Conservation (phyloP, 2,797 vertebrate species). For the Acanthurus leucopareius region DNA sequence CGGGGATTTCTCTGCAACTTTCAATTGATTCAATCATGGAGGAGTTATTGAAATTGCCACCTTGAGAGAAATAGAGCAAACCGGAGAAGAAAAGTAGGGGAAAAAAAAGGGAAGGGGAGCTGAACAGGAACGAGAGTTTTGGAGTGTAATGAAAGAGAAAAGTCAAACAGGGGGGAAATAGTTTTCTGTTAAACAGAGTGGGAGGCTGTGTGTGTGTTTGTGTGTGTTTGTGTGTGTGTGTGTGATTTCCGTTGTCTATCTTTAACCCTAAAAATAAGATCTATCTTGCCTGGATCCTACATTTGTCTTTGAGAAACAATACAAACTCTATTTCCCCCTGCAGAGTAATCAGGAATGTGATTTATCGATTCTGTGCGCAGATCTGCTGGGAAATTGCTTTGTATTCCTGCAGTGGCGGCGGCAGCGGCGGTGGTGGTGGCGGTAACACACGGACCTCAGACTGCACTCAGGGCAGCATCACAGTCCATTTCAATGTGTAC, state of each 20-base stretch:
- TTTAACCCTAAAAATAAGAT: constrained; percentile 74
- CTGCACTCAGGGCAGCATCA: constrained; percentile 43
- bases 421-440: constrained; percentile 19
- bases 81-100: constrained; percentile 14
- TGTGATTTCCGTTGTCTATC: constrained; percentile 46
- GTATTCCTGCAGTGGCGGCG: constrained; percentile 53
- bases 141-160: constrained; percentile 75
- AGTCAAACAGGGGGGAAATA: constrained; percentile 59
- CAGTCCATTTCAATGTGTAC: constrained; percentile 58
- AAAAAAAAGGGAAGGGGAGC: neutral
- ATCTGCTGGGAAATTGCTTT: constrained; percentile 84
- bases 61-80: constrained; percentile 63
- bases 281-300: constrained; percentile 76
- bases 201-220: constrained; percentile 5
- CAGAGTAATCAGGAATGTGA: constrained; percentile 83
- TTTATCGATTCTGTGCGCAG: constrained; percentile 78
- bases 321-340: constrained; percentile 84
- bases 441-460: constrained; percentile 61
- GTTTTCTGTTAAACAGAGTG: constrained; percentile 66
- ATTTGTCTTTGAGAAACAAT: constrained; percentile 86
- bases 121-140: constrained; percentile 48
- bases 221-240: constrained; percentile 3
- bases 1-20: constrained; percentile 58
- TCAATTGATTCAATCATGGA: constrained; percentile 60
- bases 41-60: constrained; percentile 69